phyloP scores from a whole-genome alignment of 1,140 invertebrate species.

The Meloidogyne hapla region DNA sequence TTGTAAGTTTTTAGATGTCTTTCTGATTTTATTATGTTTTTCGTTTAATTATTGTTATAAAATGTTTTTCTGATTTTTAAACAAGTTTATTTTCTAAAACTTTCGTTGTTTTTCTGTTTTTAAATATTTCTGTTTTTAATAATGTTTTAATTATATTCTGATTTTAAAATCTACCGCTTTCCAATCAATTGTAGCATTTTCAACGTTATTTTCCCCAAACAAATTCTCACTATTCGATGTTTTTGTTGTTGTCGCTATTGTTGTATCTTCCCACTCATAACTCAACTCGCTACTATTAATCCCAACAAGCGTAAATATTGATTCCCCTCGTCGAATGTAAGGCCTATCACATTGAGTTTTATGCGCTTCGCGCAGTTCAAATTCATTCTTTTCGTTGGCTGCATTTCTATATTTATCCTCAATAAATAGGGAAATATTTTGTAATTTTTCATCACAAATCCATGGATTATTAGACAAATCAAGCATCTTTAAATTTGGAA shows the following conservation, averaged over 20 bases:
- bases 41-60: neutral
- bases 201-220: conserved; percentile 16
- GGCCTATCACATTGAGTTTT: conserved; percentile 48
- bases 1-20: neutral
- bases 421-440: conserved; percentile 34
- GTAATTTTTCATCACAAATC: conserved; percentile 46
- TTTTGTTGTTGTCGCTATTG: conserved; percentile 21
- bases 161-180: conserved; percentile 32
- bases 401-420: conserved; percentile 44
- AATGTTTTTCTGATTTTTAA: neutral
- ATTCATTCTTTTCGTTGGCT: conserved; percentile 30
- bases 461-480: conserved; percentile 50
- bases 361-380: conserved; percentile 37
- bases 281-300: conserved; percentile 33
- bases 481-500: conserved; percentile 29
- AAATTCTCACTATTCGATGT: conserved; percentile 7
- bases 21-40: neutral
- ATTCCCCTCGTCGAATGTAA: conserved; percentile 29
- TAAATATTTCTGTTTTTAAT: neutral
- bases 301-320: conserved; percentile 37
- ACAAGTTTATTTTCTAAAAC: no score
- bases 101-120: no score
- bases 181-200: conserved; percentile 53
- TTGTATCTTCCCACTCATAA: conserved; percentile 50
- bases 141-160: neutral